phyloP scores from a whole-genome alignment of 1,140 invertebrate genomes.

The Drosophila dunni region DNA sequence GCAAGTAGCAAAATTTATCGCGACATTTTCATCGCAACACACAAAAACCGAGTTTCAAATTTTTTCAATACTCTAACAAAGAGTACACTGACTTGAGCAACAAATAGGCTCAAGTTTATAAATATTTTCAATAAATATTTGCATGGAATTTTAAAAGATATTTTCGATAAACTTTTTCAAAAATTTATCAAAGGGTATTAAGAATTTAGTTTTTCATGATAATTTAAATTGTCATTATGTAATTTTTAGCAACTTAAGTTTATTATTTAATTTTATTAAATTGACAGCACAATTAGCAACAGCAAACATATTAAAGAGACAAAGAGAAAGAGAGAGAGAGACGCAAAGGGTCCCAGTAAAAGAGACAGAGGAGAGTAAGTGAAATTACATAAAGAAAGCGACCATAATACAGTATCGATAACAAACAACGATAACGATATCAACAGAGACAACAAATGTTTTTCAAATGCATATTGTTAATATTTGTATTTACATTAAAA shows the following conservation, averaged over 20 bases:
- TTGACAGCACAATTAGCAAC: conserved; percentile 32
- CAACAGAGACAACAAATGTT: conserved; percentile 22
- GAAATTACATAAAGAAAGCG: conserved; percentile 5
- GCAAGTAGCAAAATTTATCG: conserved; percentile 58
- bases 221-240: too few species aligned
- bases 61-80: neutral
- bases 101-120: too few species aligned
- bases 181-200: too few species aligned
- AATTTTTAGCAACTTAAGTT: neutral
- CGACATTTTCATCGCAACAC: conserved; percentile 51
- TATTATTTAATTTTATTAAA: conserved; percentile 37
- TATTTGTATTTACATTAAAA: conserved; percentile 22
- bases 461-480: conserved; percentile 12
- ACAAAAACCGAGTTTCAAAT: conserved; percentile 10
- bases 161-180: too few species aligned
- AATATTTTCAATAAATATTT: too few species aligned
- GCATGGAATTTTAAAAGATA: too few species aligned
- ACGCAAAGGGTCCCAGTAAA: neutral
- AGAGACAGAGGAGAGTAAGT: neutral
- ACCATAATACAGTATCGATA: neutral
- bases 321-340: conserved; percentile 14
- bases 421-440: conserved; percentile 10
- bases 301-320: conserved; percentile 13
- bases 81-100: too few species aligned
- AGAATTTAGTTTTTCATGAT: too few species aligned